phyloP scores from a whole-genome alignment of 1,140 invertebrate genomes.

The Drosophila azteca region DNA sequence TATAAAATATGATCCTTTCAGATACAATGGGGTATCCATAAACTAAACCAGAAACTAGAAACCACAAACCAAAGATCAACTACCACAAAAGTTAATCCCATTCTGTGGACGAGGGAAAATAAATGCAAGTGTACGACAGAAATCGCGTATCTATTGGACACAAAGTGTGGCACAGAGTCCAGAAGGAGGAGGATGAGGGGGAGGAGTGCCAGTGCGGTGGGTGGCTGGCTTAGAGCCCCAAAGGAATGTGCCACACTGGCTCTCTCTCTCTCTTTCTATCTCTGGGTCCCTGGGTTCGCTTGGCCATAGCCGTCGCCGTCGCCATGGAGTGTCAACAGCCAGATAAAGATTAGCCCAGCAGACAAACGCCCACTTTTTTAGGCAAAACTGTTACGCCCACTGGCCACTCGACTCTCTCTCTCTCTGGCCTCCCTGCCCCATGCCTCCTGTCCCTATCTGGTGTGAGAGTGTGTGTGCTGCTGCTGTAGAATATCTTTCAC shows the following conservation, averaged over 20 bases:
- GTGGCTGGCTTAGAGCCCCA: constrained; percentile 5
- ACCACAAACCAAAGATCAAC: constrained; percentile 14
- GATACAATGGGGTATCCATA: background rate
- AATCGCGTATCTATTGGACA: constrained; percentile 27
- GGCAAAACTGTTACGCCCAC: constrained; percentile 69
- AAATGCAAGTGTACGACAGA: constrained; percentile 22
- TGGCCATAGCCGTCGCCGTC: constrained; percentile 44
- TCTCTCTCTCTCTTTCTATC: constrained; percentile 4
- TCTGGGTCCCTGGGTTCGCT: constrained; percentile 31
- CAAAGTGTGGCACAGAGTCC: background rate
- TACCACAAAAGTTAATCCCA: constrained; percentile 8
- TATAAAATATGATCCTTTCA: no score
- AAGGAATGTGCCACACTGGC: constrained; percentile 55
- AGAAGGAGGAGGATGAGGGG: background rate
- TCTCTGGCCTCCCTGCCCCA: background rate
- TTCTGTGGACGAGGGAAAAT: constrained; percentile 1
- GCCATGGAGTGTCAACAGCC: constrained; percentile 80
- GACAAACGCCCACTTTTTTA: constrained; percentile 81
- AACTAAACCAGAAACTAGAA: background rate
- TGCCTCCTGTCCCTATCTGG: background rate
- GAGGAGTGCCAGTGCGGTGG: background rate
- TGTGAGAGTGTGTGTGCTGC: constrained; percentile 34
- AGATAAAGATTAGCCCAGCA: constrained; percentile 77
- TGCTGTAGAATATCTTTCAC: constrained; percentile 68
- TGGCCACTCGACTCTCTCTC: constrained; percentile 52